Evolutionary conservation across 2,797 vertebrate species (phyloP).

Genomic region (Hyperoplus immaculatus): DNA sequence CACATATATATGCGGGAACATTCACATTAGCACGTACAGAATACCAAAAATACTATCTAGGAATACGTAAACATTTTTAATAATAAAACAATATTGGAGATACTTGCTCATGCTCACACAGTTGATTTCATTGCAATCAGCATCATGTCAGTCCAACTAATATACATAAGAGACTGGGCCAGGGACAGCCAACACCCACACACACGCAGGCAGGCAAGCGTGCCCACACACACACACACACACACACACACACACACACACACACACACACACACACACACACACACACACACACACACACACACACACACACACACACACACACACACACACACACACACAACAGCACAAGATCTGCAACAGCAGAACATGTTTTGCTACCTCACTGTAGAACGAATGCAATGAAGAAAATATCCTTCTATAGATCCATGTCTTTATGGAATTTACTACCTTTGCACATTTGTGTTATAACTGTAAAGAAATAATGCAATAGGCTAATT

Average conservation of each 20-base stretch:
- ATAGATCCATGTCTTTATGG: too few species aligned
- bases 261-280: not conserved
- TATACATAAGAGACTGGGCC: not conserved
- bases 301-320: too few species aligned
- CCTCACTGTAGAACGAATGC: too few species aligned
- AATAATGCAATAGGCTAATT: too few species aligned
- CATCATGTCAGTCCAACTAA: constrained; percentile 11
- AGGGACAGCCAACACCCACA: constrained; percentile 18
- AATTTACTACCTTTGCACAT: too few species aligned
- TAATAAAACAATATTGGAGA: not conserved
- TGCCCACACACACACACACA: not conserved
- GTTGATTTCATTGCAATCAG: not conserved
- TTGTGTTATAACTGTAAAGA: too few species aligned
- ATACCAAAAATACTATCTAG: constrained; percentile 6
- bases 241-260: not conserved
- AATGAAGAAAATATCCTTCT: too few species aligned
- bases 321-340: too few species aligned
- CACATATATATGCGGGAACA: not conserved
- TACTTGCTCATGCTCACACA: not conserved
- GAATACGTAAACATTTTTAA: not conserved
- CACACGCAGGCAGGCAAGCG: not conserved
- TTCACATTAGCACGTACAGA: not conserved
- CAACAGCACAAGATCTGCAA: too few species aligned
- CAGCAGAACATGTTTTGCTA: too few species aligned
- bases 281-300: too few species aligned